Evolutionary conservation across 1,140 invertebrate genomes (phyloP).

Genomic region (Philotrypesis tridentata): DNA sequence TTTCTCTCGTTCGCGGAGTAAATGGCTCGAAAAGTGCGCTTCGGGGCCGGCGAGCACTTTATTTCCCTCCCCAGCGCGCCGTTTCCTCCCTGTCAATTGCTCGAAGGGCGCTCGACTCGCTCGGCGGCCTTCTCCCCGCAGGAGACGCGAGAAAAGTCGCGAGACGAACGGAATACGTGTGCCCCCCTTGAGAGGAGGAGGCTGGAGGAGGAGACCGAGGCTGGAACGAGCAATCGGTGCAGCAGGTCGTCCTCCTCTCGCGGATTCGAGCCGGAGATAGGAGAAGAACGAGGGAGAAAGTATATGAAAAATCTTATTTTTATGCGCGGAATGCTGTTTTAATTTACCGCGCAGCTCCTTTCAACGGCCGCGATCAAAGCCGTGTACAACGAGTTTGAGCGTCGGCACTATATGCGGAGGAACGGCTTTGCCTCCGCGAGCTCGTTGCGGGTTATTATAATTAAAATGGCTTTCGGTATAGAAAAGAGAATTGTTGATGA

Average conservation of each 20-base stretch:
- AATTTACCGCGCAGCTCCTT: neutral
- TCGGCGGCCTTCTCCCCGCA: neutral
- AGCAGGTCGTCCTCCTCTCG: too few relatives aligned
- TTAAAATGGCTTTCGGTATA: too few relatives aligned
- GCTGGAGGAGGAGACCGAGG: neutral
- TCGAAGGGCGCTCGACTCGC: slow-evolving; percentile 7
- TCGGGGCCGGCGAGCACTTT: neutral
- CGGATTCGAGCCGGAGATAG: neutral
- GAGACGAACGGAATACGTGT: neutral
- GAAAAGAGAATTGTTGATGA: too few relatives aligned
- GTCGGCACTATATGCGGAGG: too few relatives aligned
- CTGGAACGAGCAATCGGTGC: neutral
- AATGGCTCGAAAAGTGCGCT: neutral
- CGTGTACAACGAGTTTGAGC: too few relatives aligned
- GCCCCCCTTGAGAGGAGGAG: neutral
- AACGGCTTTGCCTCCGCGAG: too few relatives aligned
- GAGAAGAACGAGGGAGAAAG: neutral
- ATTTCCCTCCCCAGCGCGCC: neutral
- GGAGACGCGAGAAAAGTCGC: neutral
- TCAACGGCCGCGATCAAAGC: too few relatives aligned
- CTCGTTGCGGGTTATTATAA: too few relatives aligned
- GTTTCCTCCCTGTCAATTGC: slow-evolving; percentile 1
- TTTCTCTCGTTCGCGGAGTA: neutral
- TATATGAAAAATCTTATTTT: neutral
- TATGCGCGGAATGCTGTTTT: neutral